Evolutionary conservation across 2,888 invertebrate genomes (phyloP).

Genomic region (Mythimna pallens): DNA sequence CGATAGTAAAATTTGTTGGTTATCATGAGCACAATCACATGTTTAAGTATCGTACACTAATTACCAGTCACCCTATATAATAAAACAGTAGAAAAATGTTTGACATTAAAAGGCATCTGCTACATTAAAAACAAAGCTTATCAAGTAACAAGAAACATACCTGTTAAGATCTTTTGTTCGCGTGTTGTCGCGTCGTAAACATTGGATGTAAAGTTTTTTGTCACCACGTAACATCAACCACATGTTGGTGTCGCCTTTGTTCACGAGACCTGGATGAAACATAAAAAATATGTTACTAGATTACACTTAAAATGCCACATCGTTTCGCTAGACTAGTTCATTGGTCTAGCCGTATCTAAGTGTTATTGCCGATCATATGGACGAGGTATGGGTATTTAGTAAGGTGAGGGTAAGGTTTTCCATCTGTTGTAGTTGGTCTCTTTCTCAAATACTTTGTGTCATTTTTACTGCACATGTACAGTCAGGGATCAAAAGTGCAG

Average conservation of each 20-base stretch:
- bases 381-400: no score
- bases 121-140: conserved; percentile 24
- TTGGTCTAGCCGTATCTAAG: no score
- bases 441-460: not conserved
- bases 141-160: conserved; percentile 52
- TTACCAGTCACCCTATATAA: no score
- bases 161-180: conserved; percentile 51
- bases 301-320: not conserved
- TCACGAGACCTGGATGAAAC: conserved; percentile 61
- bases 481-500: no score
- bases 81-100: not conserved
- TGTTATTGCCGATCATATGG: no score
- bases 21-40: no score
- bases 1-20: no score
- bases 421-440: not conserved
- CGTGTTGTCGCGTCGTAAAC: conserved; percentile 63
- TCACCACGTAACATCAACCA: conserved; percentile 60
- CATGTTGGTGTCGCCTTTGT: conserved; percentile 63
- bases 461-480: not conserved
- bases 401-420: not conserved
- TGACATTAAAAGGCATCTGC: not conserved
- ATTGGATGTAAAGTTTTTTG: conserved; percentile 64
- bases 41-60: no score
- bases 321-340: no score
- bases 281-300: not conserved